Evolutionary conservation across 2,888 invertebrate genomes (phyloP).

Genomic region (Apotomis turbidana): DNA sequence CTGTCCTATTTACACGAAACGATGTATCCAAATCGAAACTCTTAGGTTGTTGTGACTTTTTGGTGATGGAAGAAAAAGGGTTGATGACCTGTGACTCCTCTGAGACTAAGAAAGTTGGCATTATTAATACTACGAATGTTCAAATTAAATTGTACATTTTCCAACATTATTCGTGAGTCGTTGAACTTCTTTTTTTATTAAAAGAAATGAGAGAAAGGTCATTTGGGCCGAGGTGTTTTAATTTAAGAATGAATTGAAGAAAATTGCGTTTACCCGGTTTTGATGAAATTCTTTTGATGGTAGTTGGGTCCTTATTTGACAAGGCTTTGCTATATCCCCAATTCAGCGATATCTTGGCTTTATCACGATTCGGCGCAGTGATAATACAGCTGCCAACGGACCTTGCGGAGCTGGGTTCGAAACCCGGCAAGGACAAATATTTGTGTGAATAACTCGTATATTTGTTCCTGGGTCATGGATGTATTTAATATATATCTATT

Average conservation of each 20-base stretch:
- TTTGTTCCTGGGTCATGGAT: too few species aligned
- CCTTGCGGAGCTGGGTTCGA: too few species aligned
- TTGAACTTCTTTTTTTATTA: background rate
- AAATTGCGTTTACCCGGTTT: background rate
- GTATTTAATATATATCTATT: too few species aligned
- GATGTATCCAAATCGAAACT: background rate
- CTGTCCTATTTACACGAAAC: background rate
- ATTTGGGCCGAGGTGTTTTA: background rate
- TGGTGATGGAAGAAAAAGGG: background rate
- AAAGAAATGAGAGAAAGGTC: background rate
- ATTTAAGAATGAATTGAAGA: background rate
- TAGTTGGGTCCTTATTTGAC: too few species aligned
- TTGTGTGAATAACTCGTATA: too few species aligned
- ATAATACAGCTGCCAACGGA: too few species aligned
- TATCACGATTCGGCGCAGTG: too few species aligned
- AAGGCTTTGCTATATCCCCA: too few species aligned
- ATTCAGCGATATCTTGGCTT: too few species aligned
- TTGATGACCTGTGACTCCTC: slow-evolving; percentile 33
- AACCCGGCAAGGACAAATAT: too few species aligned
- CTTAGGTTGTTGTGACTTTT: background rate
- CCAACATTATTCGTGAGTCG: background rate
- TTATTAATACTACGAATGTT: slow-evolving; percentile 14
- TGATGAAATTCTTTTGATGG: too few species aligned
- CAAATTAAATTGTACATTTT: background rate
- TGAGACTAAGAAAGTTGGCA: slow-evolving; percentile 6